Evolutionary conservation across 2,888 invertebrate genomes (phyloP).

Genomic region (Arge pagana): DNA sequence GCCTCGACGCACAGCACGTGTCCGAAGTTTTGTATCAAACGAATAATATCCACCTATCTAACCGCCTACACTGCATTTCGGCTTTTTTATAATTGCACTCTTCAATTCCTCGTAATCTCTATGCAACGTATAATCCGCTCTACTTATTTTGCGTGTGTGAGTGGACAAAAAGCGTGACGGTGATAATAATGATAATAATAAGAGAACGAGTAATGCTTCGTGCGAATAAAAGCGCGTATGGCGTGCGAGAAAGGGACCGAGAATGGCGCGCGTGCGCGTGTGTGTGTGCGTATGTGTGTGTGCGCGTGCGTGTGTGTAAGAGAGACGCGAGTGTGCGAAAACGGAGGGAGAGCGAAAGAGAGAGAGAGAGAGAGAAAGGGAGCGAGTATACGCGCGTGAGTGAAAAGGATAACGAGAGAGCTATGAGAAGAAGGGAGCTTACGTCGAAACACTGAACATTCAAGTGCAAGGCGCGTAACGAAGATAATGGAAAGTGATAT

Average conservation of each 20-base stretch:
- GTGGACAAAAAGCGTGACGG: constrained; percentile 18
- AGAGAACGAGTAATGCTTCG: background rate
- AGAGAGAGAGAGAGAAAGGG: background rate
- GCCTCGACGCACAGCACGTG: constrained; percentile 7
- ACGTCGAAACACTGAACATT: no score
- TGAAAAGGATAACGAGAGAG: background rate
- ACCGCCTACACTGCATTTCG: constrained; percentile 30
- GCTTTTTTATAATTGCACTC: constrained; percentile 38
- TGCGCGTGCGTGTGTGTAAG: no score
- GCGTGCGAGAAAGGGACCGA: background rate
- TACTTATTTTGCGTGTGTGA: constrained; percentile 20
- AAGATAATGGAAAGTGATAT: no score
- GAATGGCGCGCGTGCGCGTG: background rate
- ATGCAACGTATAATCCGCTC: constrained; percentile 8
- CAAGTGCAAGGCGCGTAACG: no score
- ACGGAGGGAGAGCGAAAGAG: background rate
- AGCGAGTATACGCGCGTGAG: constrained; percentile 3
- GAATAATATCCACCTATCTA: constrained; percentile 9
- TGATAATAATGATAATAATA: constrained; percentile 20
- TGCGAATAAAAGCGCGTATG: background rate
- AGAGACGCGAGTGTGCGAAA: background rate
- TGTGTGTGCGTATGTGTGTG: no score
- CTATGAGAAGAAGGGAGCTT: no score
- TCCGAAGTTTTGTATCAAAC: constrained; percentile 5
- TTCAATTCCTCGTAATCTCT: constrained; percentile 24